Evolutionary conservation across 2,888 invertebrate genomes (phyloP).

Genomic region (Myathropa florea): DNA sequence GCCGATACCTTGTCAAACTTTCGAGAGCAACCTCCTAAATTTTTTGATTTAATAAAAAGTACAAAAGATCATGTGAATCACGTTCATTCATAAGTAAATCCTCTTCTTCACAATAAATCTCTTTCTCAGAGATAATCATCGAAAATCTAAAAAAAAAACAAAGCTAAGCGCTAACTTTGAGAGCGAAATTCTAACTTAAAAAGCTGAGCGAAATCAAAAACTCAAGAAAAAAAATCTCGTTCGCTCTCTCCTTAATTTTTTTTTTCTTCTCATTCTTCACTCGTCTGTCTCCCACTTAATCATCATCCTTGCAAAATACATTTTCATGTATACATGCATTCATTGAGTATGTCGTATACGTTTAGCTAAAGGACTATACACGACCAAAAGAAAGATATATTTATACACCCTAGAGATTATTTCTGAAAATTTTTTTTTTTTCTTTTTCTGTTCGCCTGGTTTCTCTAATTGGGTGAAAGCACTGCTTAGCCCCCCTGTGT

Average conservation of each 20-base stretch:
- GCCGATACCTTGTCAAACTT: no score
- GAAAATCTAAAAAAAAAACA: no score
- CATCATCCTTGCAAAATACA: conserved; percentile 31
- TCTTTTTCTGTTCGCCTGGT: conserved; percentile 23
- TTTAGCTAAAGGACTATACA: not conserved
- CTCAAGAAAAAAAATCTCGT: not conserved
- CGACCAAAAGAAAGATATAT: conserved; percentile 3
- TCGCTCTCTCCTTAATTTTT: no score
- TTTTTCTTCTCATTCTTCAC: not conserved
- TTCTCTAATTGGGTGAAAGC: conserved; percentile 21
- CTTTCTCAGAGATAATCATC: no score
- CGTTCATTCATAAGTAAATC: no score
- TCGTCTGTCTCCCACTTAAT: conserved; percentile 29
- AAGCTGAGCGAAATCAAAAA: no score
- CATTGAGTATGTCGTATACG: not conserved
- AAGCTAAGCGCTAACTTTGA: no score
- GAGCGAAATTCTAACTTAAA: no score
- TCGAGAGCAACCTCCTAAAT: no score
- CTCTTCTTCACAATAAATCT: no score
- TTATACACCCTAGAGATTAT: conserved; percentile 49
- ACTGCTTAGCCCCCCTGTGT: not conserved
- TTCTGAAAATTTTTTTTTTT: conserved; percentile 15
- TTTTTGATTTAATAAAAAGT: no score
- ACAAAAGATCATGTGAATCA: no score
- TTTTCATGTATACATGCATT: not conserved